phyloP scores from a whole-genome alignment of 1,140 invertebrate genomes.

The Hylyphantes graminicola region DNA sequence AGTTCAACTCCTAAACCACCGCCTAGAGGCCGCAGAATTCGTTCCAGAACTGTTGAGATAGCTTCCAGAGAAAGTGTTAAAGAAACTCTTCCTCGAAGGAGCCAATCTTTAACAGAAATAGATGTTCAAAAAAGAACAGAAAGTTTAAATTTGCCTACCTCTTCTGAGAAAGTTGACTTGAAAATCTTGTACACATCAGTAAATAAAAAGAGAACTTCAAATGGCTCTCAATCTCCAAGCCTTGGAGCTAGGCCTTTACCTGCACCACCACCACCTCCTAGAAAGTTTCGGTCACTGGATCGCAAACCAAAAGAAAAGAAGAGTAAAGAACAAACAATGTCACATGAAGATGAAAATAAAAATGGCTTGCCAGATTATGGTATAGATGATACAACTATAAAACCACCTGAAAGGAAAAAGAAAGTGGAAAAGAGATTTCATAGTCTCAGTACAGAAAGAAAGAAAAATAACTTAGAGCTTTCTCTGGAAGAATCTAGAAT shows the following conservation, averaged over 20 bases:
- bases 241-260: constrained; percentile 46
- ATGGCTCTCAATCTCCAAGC: constrained; percentile 30
- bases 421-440: constrained; percentile 35
- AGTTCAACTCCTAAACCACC: constrained; percentile 37
- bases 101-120: constrained; percentile 52
- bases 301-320: constrained; percentile 29
- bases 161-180: background rate
- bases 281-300: constrained; percentile 39
- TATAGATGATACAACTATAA: background rate
- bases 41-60: constrained; percentile 56
- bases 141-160: background rate
- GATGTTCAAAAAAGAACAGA: constrained; percentile 39
- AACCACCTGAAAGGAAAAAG: constrained; percentile 35
- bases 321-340: constrained; percentile 1
- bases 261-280: constrained; percentile 53
- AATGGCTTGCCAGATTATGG: background rate
- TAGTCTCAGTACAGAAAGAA: constrained; percentile 22
- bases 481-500: background rate
- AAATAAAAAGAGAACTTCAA: constrained; percentile 37
- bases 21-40: constrained; percentile 34
- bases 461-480: background rate
- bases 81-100: constrained; percentile 20
- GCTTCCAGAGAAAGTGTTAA: background rate
- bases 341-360: background rate
- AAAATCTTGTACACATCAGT: constrained; percentile 53